Base-by-base conservation (phyloP, 2,888 invertebrate species). In the Synanthedon myopaeformis region DNA sequence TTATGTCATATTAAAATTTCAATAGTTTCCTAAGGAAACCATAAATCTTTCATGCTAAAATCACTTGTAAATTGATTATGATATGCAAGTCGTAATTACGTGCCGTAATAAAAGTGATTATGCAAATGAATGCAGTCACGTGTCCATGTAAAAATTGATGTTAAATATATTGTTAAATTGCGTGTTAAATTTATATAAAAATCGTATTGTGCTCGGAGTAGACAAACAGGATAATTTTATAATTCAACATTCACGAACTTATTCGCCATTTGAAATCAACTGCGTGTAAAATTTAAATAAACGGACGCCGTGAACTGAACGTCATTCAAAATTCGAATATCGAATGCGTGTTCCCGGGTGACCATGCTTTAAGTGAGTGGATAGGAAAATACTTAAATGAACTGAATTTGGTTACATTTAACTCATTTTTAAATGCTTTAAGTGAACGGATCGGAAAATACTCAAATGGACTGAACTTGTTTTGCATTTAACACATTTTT, bases 261-360 rank as follows among this genome's bases (percentile, higher is more conserved):
- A 64, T 71, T 69, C 57, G 63, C 60, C 67, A 82, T 86, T 81
- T 75, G 74, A 64, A 84, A 57, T 82, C 82, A 84, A 84, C 82
- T 76, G 86, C 81, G 85, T 85, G 82, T 71, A 68, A 77, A 86
- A 87, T 86, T 85, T 72, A 78, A 79, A 86, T 82, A 82, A 86
- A 86, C 82, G 84, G 84, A 74, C 78, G 69, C 61, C 59, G 60
- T 57, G 61, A 72, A 77, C 72, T 57, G 61, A 72, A 77, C 72
- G 64, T 59, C 60, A 61, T 75, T 76, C 70, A 57, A 71, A 77
- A 82, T 83, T 79, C 73, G 70, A 76, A 78, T 78, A 74, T 72
- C 58, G 64, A 45, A 45, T 45, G 12, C 35, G 35, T 35, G 10
- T 8, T 35, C 35, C 35, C 8, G 35, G 35, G 35, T 35, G 35